Base-by-base conservation (phyloP, 2,888 invertebrate genomes). In the Allolobophora icterica region DNA sequence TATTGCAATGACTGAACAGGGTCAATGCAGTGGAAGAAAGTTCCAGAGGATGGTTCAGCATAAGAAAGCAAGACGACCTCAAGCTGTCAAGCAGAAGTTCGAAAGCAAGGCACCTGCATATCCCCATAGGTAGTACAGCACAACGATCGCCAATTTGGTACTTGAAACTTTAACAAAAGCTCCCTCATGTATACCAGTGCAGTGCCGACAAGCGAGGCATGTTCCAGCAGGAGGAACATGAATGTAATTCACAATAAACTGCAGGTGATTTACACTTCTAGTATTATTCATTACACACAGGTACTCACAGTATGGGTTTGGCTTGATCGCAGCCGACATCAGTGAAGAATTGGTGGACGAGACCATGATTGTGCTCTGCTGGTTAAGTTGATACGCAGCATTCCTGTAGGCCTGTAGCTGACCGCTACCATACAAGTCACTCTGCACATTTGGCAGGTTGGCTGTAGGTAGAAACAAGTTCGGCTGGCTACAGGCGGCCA, bases 341-440 rank as follows among this genome's bases (percentile, higher is more conserved):
- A 98, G 96, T 95, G 98, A 98, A 92, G 98, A 97, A 92, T 97
- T 97, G 92, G 98, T 97, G 84, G 98, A 97, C 93, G 98, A 98
- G 90, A 95, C 95, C 94, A 98, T 96, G 93, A 98, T 97, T 34
- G 98, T 98, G 94, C 97, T 98, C 71, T 84, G 92, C 89, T 92
- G 92, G 58, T 90, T 90, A 89, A 91, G 91, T 21, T 91, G 91
- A 83, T 90, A 92, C 90, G 91, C 71, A 89, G 91, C 71, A 89
- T 90, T 92, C 30, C 92, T 40, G 90, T 91, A 92, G 33, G 91
- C 89, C 24, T 92, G 84, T 33, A 92, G 91, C 91, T 91, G 92
- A 45, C 71, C 34, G 35, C 15, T 87, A 21, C 87, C 58, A 38
- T 90, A 91, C 38, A 90, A 40, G 58, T 91, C 91, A 33, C 84